Conservation (phyloP, 1,140 invertebrate species). For the Diabrotica virgifera region DNA sequence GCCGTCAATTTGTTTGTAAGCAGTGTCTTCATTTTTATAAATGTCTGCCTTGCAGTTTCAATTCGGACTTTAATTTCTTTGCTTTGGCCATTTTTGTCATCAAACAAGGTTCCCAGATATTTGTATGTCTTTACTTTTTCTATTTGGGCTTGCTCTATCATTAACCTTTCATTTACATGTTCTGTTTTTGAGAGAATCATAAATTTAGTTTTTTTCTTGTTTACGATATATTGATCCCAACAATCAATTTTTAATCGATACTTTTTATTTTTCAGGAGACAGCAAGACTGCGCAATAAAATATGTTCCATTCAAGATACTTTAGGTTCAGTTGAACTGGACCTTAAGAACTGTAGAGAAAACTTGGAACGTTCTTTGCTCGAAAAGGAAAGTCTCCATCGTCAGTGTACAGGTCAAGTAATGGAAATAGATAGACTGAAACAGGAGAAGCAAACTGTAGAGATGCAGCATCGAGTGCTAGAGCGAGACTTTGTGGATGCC, state of each 20-base stretch:
- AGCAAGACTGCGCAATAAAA: conserved; percentile 51
- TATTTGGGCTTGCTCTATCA: no score
- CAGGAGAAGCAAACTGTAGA: conserved; percentile 67
- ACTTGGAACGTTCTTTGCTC: conserved; percentile 58
- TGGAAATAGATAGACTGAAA: conserved; percentile 46
- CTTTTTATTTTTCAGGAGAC: conserved; percentile 49
- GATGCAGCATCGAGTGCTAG: conserved; percentile 61
- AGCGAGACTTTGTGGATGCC: conserved; percentile 63
- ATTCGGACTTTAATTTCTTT: no score
- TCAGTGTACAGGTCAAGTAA: conserved; percentile 60
- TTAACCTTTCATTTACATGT: no score
- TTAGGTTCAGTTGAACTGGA: conserved; percentile 64
- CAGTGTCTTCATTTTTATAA: no score
- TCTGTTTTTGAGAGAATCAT: no score
- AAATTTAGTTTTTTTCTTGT: no score
- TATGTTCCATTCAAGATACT: conserved; percentile 58
- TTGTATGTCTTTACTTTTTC: no score
- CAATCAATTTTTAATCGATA: not conserved
- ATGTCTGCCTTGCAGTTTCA: no score
- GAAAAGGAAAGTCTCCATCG: conserved; percentile 70
- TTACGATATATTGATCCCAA: no score
- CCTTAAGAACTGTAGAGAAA: conserved; percentile 61
- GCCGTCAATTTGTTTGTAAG: no score
- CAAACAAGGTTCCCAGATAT: no score
- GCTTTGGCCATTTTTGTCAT: no score